Evolutionary conservation across 2,113 vertebrate genomes (phyloP), one percentile per base, ranked within the genome.

Genomic region (Syngnathus typhle): DNA sequence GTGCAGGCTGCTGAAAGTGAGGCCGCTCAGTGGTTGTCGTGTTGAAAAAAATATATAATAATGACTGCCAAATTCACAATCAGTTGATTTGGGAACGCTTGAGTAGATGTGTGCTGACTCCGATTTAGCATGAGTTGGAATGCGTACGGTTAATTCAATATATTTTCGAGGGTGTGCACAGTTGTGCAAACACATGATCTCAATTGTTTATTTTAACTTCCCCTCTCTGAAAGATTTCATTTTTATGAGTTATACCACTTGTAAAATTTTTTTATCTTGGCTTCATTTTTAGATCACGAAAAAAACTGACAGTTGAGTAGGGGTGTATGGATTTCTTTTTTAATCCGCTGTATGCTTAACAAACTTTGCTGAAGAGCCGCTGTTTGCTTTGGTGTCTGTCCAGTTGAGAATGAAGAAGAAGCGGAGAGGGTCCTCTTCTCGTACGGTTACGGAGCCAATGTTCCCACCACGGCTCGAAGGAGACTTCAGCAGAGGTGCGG

Each of bases 1-100:
- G 88, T 99, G 90, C 97, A 99, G 82, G 92, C 95, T 32, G 97
- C 96, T 60, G 95, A 98, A 88, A 92, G 97, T 98, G 93, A 93
- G 69, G 73, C 52, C 7, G 2, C 38, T 41, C 5, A 13, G 2
- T 61, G 37, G 19, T 61, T n/a, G 5, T n/a, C 21, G 27, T 32
- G 27, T 32, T 32, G 27, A 3, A 32, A 32, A 32, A 32, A 32
- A 23, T 23, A 23, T 23, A 23, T 23, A 23, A 23, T 23, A 23
- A 23, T 23, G 23, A 23, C 23, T 23, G 23, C 23, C 23, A 23
- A 23, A 23, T 23, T 23, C 23, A 23, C 23, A 23, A 23, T 32
- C 27, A 32, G 27, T 32, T 32, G 27, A 32, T 32, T 3, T 32
- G 27, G 27, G 27, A 32, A 32, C 27, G 27, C 27, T 32, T 32